phyloP scores from a whole-genome alignment of 37 sponge, comb jelly and placozoan genomes.

The Cladorhizidae sp. region DNA sequence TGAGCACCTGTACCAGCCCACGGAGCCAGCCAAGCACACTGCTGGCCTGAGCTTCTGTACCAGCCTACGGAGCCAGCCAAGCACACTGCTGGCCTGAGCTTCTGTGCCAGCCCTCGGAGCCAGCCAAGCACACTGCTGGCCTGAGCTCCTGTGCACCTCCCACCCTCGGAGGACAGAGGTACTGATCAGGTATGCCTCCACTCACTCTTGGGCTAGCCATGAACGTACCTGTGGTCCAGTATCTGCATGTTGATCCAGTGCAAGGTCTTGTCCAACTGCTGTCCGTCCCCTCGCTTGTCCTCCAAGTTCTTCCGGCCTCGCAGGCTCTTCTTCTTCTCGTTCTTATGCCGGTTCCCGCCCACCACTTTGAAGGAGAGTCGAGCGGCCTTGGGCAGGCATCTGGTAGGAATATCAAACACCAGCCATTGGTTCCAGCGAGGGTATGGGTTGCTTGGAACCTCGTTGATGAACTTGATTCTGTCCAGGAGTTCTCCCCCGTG shows the following conservation, averaged over 20 bases:
- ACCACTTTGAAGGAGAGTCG: constrained; percentile 65
- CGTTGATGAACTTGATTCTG: constrained; percentile 37
- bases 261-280: constrained; percentile 32
- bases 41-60: too few relatives aligned
- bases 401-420: constrained; percentile 71
- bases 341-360: constrained; percentile 42
- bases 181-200: too few relatives aligned
- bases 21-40: too few relatives aligned
- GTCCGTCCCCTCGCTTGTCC: constrained; percentile 29
- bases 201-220: too few relatives aligned
- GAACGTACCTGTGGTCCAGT: constrained; percentile 88
- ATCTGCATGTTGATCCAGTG: constrained; percentile 94
- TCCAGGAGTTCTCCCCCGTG: constrained; percentile 83
- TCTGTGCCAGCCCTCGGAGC: too few relatives aligned
- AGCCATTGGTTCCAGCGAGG: constrained; percentile 93
- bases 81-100: too few relatives aligned
- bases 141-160: too few relatives aligned
- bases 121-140: too few relatives aligned
- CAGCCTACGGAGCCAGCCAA: too few relatives aligned
- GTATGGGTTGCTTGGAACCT: constrained; percentile 27
- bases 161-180: too few relatives aligned
- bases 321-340: constrained; percentile 37
- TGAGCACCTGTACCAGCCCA: too few relatives aligned
- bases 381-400: constrained; percentile 90
- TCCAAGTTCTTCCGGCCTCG: constrained; percentile 12